A percentile compares a stretch with the other conserved stretches of the same genome.
These are phyloP conservation scores for Tipula vernalis DNA, from an alignment of 2,888 invertebrate genomes.

Conservation along the genomic window DNA sequence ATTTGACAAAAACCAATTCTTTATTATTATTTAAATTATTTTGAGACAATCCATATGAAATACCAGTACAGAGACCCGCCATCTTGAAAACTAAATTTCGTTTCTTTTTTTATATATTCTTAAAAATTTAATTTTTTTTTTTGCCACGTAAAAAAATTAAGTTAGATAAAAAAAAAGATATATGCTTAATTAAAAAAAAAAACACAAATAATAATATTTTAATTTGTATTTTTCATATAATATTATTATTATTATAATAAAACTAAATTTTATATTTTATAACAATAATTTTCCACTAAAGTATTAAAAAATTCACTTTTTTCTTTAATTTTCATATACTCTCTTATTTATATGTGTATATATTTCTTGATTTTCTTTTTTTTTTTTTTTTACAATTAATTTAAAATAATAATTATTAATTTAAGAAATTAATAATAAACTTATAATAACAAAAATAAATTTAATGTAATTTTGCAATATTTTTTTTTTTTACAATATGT, in stretches of 20 bases:
- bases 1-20: conserved; percentile 90
- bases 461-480: conserved; percentile 5
- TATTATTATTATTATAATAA: neutral
- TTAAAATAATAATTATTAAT: neutral
- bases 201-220: neutral
- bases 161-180: neutral
- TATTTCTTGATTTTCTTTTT: neutral
- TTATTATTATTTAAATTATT: conserved; percentile 81
- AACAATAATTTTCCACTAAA: neutral
- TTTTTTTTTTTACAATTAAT: neutral
- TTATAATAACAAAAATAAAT: neutral
- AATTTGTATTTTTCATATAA: neutral
- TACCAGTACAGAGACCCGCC: conserved; percentile 96
- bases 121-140: neutral
- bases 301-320: neutral
- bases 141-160: conserved; percentile 11
- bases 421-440: neutral
- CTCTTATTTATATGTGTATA: neutral
- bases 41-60: conserved; percentile 94
- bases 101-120: conserved; percentile 6
- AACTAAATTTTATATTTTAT: neutral
- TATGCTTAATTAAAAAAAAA: neutral
- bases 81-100: conserved; percentile 42
- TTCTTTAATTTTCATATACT: neutral
- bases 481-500: conserved; percentile 6